Evolutionary conservation across 2,888 invertebrate genomes (phyloP), one percentile per base, ranked within the genome.

Genomic region (Dynastes grantii): DNA sequence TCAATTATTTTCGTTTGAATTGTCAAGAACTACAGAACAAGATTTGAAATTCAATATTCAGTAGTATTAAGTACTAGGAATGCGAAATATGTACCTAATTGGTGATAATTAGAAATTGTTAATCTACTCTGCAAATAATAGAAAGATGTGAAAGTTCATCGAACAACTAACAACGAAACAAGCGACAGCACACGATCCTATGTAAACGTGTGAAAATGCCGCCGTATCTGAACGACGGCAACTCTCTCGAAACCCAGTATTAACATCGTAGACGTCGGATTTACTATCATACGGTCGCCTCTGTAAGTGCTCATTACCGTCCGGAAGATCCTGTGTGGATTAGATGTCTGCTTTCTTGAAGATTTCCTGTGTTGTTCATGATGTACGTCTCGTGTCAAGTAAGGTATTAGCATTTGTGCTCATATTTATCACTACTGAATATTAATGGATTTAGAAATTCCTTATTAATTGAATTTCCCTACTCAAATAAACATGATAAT

Each of bases 181-280:
- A 27, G 8, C 67, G 67, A 8, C 67, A 13, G 8, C n/a, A 22
- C 65, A 40, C 65, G 65, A 65, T 40, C 65, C 29, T 8, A 61
- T 75, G 73, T 29, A 63, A 75, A 75, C 73, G 73, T 75, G 73
- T 61, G 73, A 75, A 75, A 75, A 75, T 75, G 61, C 45, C 55
- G 51, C n/a, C 27, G 68, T 29, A 11, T 68, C 68, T 27, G 27
- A 68, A 51, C 27, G 27, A 27, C 27, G 29, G 51, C 68, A 53
- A 68, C 68, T 68, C 68, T 68, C 68, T 68, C 68, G 68, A 29
- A 51, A 49, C 68, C 29, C 6, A 68, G 67, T 49, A 68, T 22
- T 68, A 68, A 49, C 49, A 51, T 29, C 8, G 51, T 16, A 51
- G 27, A 68, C 49, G 51, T 53, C 51, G 29, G 51, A 29, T 68